These are phyloP conservation scores for Petrocephalus microphthalmus DNA, from an alignment of 2,113 vertebrate species.

Conservation along the genomic window DNA sequence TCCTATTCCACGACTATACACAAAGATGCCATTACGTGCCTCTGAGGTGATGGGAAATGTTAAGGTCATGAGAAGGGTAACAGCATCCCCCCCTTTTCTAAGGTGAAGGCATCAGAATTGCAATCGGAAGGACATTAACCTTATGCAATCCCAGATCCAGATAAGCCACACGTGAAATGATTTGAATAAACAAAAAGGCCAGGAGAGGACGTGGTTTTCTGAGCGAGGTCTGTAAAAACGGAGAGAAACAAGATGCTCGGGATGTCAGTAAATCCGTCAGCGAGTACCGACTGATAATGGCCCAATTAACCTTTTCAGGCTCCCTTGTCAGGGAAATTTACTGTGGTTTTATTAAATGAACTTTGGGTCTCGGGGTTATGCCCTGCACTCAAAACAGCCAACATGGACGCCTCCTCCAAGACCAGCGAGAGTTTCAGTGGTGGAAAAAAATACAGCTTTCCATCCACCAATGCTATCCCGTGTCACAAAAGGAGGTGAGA, in stretches of 20 bases:
- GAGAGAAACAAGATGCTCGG: constrained; percentile 27
- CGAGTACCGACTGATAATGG: constrained; percentile 66
- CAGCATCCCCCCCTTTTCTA: neutral
- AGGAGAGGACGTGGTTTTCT: neutral
- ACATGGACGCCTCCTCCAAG: constrained; percentile 19
- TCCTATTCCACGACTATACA: constrained; percentile 39
- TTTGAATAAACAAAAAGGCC: constrained; percentile 23
- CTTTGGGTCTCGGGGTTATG: constrained; percentile 33
- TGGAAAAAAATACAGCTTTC: constrained; percentile 37
- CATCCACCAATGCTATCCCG: constrained; percentile 46
- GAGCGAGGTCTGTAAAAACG: neutral
- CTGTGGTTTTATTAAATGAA: constrained; percentile 54
- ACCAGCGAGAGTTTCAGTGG: neutral
- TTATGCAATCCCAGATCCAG: neutral
- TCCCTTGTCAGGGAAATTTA: constrained; percentile 59
- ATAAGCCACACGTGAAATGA: neutral
- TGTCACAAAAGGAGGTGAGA: neutral
- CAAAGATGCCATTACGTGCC: constrained; percentile 42
- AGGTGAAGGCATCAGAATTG: constrained; percentile 10
- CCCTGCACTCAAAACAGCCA: constrained; percentile 33
- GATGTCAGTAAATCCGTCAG: constrained; percentile 67
- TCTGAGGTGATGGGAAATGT: constrained; percentile 36
- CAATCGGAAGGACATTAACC: neutral
- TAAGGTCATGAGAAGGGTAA: constrained; percentile 47
- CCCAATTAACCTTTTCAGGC: constrained; percentile 75